These are phyloP conservation scores for Paralichthys olivaceus DNA, from an alignment of 2,113 vertebrate genomes.

Conservation along the genomic window DNA sequence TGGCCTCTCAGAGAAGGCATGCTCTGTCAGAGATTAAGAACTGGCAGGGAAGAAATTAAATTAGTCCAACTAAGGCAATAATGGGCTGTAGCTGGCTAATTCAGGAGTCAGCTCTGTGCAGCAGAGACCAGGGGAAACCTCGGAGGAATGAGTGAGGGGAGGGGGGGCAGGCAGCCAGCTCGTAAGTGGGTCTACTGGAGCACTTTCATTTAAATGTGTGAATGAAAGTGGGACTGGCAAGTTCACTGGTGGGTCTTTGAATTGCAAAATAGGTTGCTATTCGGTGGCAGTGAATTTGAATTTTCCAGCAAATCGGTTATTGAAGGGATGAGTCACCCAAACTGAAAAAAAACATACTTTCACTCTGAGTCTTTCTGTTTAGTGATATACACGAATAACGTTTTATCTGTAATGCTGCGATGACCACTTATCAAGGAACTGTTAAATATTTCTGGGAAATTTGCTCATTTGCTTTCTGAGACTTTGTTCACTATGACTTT, in stretches of 20 bases:
- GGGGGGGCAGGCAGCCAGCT: conserved; percentile 16
- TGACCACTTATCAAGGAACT: background rate
- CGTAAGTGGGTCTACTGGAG: conserved; percentile 33
- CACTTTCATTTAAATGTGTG: conserved; percentile 33
- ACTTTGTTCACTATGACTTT: too few relatives aligned
- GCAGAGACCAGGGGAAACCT: conserved; percentile 47
- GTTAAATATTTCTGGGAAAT: too few relatives aligned
- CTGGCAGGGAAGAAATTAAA: conserved; percentile 78
- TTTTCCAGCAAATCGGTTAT: background rate
- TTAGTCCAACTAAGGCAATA: conserved; percentile 80
- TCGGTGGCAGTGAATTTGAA: background rate
- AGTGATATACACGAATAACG: background rate
- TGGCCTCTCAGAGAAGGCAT: conserved; percentile 66
- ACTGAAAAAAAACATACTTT: background rate
- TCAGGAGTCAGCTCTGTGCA: conserved; percentile 61
- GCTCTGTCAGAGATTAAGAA: conserved; percentile 78
- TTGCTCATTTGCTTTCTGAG: too few relatives aligned
- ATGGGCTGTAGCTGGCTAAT: conserved; percentile 73
- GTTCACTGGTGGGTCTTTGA: background rate
- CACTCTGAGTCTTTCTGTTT: too few relatives aligned
- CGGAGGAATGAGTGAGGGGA: conserved; percentile 31
- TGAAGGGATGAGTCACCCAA: background rate
- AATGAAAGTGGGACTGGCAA: conserved; percentile 18
- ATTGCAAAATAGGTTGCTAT: background rate
- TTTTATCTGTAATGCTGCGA: background rate